phyloP scores from a whole-genome alignment of 2,797 vertebrate genomes.

The Smutsia gigantea region DNA sequence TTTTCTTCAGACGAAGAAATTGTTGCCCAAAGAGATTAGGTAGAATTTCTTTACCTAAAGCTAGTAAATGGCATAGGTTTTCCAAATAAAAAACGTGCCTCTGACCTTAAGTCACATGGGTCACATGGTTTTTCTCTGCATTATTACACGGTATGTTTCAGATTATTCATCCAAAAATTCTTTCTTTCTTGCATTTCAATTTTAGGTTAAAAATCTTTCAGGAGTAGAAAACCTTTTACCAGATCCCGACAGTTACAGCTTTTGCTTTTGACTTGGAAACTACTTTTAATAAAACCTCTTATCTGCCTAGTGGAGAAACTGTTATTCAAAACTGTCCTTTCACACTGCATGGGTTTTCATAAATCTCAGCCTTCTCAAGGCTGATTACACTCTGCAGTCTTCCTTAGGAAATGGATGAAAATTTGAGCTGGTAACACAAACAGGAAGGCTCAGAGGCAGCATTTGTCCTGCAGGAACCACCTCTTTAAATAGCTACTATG shows the following conservation, averaged over 20 bases:
- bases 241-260: not conserved
- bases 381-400: constrained; percentile 83
- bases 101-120: not conserved
- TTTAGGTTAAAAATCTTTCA: constrained; percentile 14
- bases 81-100: not conserved
- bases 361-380: constrained; percentile 65
- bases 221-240: constrained; percentile 11
- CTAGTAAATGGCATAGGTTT: not conserved
- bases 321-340: constrained; percentile 50
- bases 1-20: not conserved
- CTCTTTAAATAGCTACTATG: constrained; percentile 85
- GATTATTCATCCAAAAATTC: constrained; percentile 67
- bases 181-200: constrained; percentile 56
- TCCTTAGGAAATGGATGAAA: constrained; percentile 86
- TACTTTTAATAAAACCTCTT: constrained; percentile 52
- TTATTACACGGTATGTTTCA: constrained; percentile 40
- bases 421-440: constrained; percentile 86
- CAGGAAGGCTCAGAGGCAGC: constrained; percentile 86
- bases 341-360: constrained; percentile 38
- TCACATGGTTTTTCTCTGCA: not conserved
- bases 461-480: constrained; percentile 84
- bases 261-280: constrained; percentile 31
- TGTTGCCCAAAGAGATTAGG: not conserved
- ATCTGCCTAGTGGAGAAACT: constrained; percentile 48
- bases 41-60: constrained; percentile 42